Percentiles rank a stretch among this genome's conserved stretches.
Conservation (phyloP, 2,797 vertebrate species). For the Morus bassanus region DNA sequence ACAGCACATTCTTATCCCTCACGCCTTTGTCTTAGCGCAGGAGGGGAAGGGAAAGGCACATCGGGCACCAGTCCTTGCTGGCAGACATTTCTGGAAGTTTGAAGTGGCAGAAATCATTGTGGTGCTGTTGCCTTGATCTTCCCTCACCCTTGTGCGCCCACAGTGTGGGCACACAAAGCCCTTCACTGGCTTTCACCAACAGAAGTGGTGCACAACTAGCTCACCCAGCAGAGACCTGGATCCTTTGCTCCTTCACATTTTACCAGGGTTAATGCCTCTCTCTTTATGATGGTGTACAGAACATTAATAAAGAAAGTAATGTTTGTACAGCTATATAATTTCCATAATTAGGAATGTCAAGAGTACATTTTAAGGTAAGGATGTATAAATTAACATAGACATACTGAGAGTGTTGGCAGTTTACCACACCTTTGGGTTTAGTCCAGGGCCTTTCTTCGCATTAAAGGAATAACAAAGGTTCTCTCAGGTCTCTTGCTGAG, state of each 20-base stretch:
- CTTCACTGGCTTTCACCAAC: neutral
- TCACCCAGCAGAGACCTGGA: neutral
- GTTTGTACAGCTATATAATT: neutral
- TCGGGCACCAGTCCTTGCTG: accelerated
- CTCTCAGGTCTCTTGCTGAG: neutral
- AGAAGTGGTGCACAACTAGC: neutral
- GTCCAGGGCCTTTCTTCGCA: neutral
- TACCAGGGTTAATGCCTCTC: neutral
- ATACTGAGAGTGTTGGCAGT: neutral
- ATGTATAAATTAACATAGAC: neutral
- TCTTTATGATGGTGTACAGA: neutral
- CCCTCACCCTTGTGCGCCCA: accelerated
- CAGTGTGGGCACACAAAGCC: neutral
- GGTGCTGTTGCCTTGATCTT: neutral
- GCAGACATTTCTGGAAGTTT: neutral
- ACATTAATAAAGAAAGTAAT: neutral
- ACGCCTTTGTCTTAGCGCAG: neutral
- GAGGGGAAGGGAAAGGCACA: neutral
- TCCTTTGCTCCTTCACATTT: neutral
- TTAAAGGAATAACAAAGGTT: neutral
- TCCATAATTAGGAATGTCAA: neutral
- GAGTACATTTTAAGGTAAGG: neutral
- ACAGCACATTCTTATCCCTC: neutral
- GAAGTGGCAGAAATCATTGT: neutral
- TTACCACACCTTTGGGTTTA: neutral